These are phyloP conservation scores for Nibea coibor DNA, from an alignment of 2,113 vertebrate genomes.

Conservation along the genomic window DNA sequence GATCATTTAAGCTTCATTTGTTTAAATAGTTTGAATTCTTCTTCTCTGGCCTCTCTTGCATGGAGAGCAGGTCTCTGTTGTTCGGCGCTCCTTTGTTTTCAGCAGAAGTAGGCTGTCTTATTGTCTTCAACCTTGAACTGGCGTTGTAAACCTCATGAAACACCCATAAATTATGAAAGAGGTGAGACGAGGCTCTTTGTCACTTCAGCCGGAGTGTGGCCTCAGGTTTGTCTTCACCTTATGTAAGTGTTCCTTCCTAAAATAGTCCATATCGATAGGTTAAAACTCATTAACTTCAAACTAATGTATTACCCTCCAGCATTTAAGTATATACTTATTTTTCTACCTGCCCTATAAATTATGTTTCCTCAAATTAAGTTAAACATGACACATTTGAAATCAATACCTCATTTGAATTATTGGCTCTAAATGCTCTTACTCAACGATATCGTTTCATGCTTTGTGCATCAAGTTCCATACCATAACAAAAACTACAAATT, in stretches of 20 bases:
- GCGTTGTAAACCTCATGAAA: slow-evolving; percentile 22
- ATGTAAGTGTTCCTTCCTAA: slow-evolving; percentile 6
- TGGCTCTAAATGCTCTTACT: slow-evolving; percentile 14
- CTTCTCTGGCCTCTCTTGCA: neutral
- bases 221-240: slow-evolving; percentile 22
- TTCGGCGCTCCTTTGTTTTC: neutral
- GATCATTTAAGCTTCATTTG: neutral
- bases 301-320: neutral
- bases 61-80: neutral
- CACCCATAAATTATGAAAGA: slow-evolving; percentile 46
- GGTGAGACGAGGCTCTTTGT: neutral
- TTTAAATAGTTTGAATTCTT: neutral
- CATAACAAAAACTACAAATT: neutral
- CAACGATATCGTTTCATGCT: neutral
- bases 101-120: neutral
- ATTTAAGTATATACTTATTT: neutral
- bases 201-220: slow-evolving; percentile 1
- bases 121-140: slow-evolving; percentile 36
- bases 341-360: neutral
- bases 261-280: slow-evolving; percentile 5
- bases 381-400: slow-evolving; percentile 1
- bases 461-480: neutral
- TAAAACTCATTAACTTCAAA: neutral
- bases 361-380: neutral
- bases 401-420: neutral